phyloP scores from a whole-genome alignment of 2,113 vertebrate genomes.

The Plecturocebus donacophilus region DNA sequence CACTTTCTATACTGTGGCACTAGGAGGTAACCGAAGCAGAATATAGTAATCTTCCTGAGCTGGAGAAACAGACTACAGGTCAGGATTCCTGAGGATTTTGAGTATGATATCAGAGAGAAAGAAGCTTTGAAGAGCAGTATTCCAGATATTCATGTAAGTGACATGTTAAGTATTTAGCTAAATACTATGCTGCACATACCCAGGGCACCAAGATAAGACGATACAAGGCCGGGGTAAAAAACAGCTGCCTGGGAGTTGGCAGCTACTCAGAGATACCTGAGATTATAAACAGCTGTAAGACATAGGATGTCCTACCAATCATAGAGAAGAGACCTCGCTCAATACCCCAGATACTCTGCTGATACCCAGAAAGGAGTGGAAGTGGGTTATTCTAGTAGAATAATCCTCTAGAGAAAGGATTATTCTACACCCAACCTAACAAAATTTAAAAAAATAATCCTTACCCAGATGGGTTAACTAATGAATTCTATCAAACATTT shows the following conservation, averaged over 20 bases:
- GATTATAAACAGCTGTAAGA: background rate
- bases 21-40: background rate
- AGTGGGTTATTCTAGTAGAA: background rate
- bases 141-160: background rate
- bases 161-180: background rate
- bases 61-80: background rate
- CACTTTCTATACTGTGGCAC: background rate
- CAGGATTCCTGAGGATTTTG: background rate
- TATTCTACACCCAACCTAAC: background rate
- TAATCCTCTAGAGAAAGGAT: background rate
- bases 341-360: background rate
- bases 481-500: slow-evolving; percentile 9
- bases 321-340: background rate
- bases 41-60: background rate
- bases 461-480: background rate
- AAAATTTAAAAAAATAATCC: background rate
- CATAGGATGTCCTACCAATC: background rate
- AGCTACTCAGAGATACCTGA: background rate
- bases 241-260: background rate
- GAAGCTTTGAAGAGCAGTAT: background rate
- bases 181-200: background rate
- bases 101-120: background rate
- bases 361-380: background rate
- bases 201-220: background rate
- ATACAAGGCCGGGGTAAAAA: background rate